These are phyloP conservation scores for Aporophyla lueneburgensis DNA, from an alignment of 2,888 invertebrate species.

Conservation along the genomic window DNA sequence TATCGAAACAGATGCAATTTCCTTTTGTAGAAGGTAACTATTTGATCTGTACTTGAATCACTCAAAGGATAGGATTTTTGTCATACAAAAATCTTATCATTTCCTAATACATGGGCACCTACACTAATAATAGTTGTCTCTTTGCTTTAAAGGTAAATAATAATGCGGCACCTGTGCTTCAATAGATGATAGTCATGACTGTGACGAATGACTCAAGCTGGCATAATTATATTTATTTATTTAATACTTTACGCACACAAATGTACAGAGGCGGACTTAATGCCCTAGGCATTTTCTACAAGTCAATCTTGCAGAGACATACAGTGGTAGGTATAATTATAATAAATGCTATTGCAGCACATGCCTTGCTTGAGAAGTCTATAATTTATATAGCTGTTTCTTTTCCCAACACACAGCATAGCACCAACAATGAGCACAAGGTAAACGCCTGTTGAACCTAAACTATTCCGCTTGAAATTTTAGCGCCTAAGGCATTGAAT, in stretches of 20 bases:
- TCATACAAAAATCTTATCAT: too few relatives aligned
- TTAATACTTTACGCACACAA: too few relatives aligned
- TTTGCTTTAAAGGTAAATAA: not conserved
- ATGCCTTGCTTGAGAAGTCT: too few relatives aligned
- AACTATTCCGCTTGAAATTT: constrained; percentile 22
- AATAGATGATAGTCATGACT: too few relatives aligned
- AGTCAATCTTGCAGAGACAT: too few relatives aligned
- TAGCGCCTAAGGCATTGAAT: constrained; percentile 11
- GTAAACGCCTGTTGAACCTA: constrained; percentile 3
- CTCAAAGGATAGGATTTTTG: not conserved
- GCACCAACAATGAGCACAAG: not conserved
- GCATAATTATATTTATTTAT: too few relatives aligned
- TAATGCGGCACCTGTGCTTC: not conserved
- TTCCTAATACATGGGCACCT: not conserved
- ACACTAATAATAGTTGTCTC: not conserved
- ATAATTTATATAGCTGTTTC: too few relatives aligned
- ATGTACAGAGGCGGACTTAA: too few relatives aligned
- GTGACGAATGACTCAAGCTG: not conserved
- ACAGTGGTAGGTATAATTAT: too few relatives aligned
- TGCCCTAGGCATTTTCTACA: too few relatives aligned
- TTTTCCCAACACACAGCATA: not conserved
- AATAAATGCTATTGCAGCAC: too few relatives aligned
- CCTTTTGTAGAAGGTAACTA: not conserved
- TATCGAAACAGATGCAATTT: not conserved
- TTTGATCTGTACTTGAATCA: too few relatives aligned